phyloP scores from a whole-genome alignment of 2,888 invertebrate species.

The Acrocera orbiculus region DNA sequence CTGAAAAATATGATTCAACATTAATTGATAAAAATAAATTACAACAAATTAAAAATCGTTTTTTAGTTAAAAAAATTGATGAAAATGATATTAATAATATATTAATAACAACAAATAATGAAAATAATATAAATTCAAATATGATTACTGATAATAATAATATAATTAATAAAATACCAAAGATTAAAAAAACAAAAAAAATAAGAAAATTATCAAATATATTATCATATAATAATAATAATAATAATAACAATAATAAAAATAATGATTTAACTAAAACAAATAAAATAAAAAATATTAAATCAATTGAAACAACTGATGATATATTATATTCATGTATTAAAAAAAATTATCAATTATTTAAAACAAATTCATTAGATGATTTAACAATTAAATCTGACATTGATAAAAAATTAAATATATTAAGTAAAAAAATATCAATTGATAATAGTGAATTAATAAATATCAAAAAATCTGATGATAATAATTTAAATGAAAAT shows the following conservation, averaged over 20 bases:
- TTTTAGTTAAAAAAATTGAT: conserved; percentile 28
- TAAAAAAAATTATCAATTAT: conserved; percentile 14
- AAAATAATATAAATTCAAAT: not conserved
- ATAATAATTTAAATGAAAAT: not conserved
- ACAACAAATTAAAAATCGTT: conserved; percentile 19
- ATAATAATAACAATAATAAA: conserved; percentile 2
- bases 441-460: conserved; percentile 18
- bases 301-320: not conserved
- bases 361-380: conserved; percentile 29
- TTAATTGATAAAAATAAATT: not conserved
- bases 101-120: no score
- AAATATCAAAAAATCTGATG: not conserved
- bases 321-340: conserved; percentile 1
- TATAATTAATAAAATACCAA: conserved; percentile 6
- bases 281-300: not conserved
- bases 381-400: conserved; percentile 18
- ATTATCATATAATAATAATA: conserved; percentile 19
- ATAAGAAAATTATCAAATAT: conserved; percentile 30
- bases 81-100: conserved; percentile 15
- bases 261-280: not conserved
- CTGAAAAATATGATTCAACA: conserved; percentile 14
- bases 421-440: conserved; percentile 22
- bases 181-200: conserved; percentile 21
- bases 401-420: conserved; percentile 13
- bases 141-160: not conserved